These are phyloP conservation scores for Formica exsecta DNA, from an alignment of 1,140 invertebrate genomes.

Conservation along the genomic window DNA sequence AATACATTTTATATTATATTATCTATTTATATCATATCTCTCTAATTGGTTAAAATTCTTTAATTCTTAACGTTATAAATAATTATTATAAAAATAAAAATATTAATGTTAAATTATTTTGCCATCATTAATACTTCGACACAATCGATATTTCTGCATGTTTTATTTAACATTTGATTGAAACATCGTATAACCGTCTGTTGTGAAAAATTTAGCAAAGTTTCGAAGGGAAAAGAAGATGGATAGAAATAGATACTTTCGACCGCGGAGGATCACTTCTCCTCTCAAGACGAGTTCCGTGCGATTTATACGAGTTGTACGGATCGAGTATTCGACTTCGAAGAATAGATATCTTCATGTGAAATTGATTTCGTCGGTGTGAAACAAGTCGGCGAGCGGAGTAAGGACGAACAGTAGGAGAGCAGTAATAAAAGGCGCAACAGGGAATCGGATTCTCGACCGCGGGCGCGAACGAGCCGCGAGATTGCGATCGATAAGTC, in stretches of 20 bases:
- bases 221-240: not conserved
- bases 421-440: slow-evolving; percentile 57
- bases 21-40: not conserved
- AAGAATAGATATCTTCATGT: slow-evolving; percentile 55
- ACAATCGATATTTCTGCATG: not conserved
- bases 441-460: slow-evolving; percentile 49
- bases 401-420: slow-evolving; percentile 31
- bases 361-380: slow-evolving; percentile 51
- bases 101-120: not conserved
- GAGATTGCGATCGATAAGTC: slow-evolving; percentile 58
- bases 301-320: slow-evolving; percentile 39
- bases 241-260: slow-evolving; percentile 33
- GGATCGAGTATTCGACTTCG: slow-evolving; percentile 37
- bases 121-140: not conserved
- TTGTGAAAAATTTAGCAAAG: slow-evolving; percentile 39
- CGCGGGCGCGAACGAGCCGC: slow-evolving; percentile 26
- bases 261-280: slow-evolving; percentile 21
- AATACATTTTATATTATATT: slow-evolving; percentile 2
- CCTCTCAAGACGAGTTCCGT: slow-evolving; percentile 18
- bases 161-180: not conserved
- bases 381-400: slow-evolving; percentile 30
- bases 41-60: not conserved
- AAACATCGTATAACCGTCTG: not conserved
- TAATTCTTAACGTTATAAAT: not conserved
- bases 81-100: slow-evolving; percentile 1